Conservation (phyloP, 92 coral and sea anemone species). For the Epizoanthus illoricatus region DNA sequence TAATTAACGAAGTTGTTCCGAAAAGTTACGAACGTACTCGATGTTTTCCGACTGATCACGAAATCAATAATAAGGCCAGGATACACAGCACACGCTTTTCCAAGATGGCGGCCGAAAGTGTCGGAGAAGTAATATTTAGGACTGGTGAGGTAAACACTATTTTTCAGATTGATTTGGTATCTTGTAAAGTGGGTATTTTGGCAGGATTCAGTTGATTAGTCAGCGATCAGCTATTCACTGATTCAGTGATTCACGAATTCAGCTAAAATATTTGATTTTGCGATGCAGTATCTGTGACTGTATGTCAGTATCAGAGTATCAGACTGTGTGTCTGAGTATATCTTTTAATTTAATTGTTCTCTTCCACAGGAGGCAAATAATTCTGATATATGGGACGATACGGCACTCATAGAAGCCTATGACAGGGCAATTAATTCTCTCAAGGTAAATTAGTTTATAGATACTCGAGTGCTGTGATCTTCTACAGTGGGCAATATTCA, state of each 20-base stretch:
- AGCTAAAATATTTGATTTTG: background rate
- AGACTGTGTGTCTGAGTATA: no score
- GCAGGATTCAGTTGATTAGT: no score
- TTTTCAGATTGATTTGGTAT: background rate
- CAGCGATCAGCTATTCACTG: no score
- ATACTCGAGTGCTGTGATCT: no score
- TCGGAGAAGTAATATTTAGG: slow-evolving; percentile 84
- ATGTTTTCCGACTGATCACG: slow-evolving; percentile 6
- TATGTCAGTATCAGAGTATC: no score
- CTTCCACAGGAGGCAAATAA: slow-evolving; percentile 50
- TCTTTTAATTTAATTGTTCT: background rate
- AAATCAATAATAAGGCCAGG: background rate
- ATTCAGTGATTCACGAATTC: background rate
- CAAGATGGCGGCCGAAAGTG: slow-evolving; percentile 86
- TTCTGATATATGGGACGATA: slow-evolving; percentile 96
- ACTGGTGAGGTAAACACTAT: slow-evolving; percentile 69
- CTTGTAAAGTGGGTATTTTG: no score
- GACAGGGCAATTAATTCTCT: slow-evolving; percentile 91
- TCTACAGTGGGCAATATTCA: no score
- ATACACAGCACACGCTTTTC: background rate
- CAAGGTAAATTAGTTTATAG: slow-evolving; percentile 57
- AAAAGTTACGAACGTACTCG: slow-evolving; percentile 10
- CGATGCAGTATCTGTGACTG: background rate
- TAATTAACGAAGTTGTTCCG: slow-evolving; percentile 14
- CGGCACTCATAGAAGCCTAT: slow-evolving; percentile 95